Evolutionary conservation across 2,888 invertebrate genomes (phyloP), one percentile per base, ranked within the genome.

Genomic region (Lepidochrysops patricia): DNA sequence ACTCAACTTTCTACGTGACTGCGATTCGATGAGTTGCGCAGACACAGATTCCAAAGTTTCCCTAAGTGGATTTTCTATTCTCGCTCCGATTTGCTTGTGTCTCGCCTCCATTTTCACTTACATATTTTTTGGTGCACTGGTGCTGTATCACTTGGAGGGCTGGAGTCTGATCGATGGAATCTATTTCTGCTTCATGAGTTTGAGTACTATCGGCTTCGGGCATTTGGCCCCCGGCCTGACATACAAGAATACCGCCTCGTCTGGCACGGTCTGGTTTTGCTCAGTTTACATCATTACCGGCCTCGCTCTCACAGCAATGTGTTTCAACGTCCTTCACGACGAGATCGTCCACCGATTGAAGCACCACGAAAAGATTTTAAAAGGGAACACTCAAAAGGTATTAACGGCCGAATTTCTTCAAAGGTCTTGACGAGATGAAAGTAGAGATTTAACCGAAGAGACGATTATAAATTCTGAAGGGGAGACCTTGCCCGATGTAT

Each of bases 111-210:
- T 98, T 91, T 92, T 97, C 66, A 92, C 94, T 66, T 99, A 98
- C 80, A 95, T 98, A 62, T 92, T 96, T 68, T 93, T 97, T 59
- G 98, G 98, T 4, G 97, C 98, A 1, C 91, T 97, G 62, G 93
- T 97, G 27, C 92, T 99, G 67, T 94, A 95, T 74, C 93, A 96
- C 67, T 91, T 98, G 80, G 98, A 98, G 80, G 96, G 96, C 72
- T 98, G 98, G 98, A 94, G 94, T 69, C 92, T 96, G 56, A 90
- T 98, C 63, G 97, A 98, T 75, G 96, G 96, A 60, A 93, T 97
- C 71, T 98, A 96, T 83, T 98, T 98, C 83, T 98, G 97, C 84
- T 98, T 98, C 83, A 97, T 98, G 94, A 96, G 97, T 74, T 91
- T 98, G 70, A 97, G 96, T 71, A 97, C 97, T 15, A 97, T 96